Conservation (phyloP, 2,113 vertebrate species). For the Kobus ellipsiprymnus region DNA sequence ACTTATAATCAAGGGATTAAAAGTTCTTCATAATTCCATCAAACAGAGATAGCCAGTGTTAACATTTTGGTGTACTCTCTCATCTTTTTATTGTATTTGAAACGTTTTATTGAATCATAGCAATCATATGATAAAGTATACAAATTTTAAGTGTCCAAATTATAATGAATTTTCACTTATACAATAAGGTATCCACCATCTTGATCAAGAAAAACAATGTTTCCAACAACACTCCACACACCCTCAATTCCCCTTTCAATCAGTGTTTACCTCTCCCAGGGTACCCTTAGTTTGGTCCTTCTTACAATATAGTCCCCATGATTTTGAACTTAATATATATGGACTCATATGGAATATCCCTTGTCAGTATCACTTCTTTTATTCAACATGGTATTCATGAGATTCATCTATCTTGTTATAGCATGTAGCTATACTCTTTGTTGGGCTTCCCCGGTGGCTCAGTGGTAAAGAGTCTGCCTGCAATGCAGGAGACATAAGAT, state of each 20-base stretch:
- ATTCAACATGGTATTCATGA: neutral
- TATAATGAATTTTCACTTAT: neutral
- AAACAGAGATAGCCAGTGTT: neutral
- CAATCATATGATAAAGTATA: neutral
- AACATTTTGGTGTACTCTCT: neutral
- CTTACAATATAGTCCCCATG: neutral
- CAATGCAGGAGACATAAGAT: neutral
- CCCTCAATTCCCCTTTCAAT: neutral
- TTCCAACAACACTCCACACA: neutral
- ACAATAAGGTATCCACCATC: too few species aligned
- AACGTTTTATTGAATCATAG: neutral
- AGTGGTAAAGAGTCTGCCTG: neutral
- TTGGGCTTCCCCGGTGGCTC: neutral
- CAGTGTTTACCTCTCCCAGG: neutral
- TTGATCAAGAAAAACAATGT: neutral
- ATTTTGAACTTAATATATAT: neutral
- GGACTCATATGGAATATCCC: neutral
- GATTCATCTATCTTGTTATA: neutral
- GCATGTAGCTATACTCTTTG: neutral
- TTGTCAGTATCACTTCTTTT: neutral
- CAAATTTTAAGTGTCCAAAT: neutral
- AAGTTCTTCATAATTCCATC: neutral
- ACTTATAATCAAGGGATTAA: neutral
- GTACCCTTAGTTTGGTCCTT: neutral
- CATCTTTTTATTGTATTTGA: neutral